Conservation (phyloP, 2,797 vertebrate species). For the Delichon dasypus region DNA sequence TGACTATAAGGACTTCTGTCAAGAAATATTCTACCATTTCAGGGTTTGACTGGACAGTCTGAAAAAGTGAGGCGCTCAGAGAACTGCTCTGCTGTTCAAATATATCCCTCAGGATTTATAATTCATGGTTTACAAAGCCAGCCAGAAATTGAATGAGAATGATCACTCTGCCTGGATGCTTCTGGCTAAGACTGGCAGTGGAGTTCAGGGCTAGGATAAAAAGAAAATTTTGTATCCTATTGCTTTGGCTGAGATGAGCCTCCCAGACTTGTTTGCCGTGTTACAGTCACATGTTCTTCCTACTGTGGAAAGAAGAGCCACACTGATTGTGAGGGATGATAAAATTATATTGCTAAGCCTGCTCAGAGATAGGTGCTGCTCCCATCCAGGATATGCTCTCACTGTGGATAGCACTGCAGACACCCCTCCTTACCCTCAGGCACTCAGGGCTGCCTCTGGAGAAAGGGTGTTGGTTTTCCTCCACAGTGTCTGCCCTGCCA, state of each 20-base stretch:
- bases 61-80: background rate
- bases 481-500: background rate
- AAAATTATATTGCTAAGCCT: background rate
- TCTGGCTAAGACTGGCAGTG: background rate
- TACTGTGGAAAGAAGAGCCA: background rate
- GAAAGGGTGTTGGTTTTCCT: slow-evolving; percentile 3
- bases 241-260: background rate
- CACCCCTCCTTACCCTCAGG: background rate
- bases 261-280: background rate
- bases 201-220: background rate
- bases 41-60: background rate
- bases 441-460: background rate
- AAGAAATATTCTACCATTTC: background rate
- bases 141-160: background rate
- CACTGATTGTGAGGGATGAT: background rate
- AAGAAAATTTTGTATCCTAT: background rate
- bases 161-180: background rate
- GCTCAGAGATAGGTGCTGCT: background rate
- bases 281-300: background rate
- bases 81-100: background rate
- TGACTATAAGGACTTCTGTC: background rate
- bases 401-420: background rate
- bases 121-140: slow-evolving; percentile 6
- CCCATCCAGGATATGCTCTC: background rate
- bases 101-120: background rate